These are phyloP conservation scores for Ornithoptera alexandrae DNA, from an alignment of 2,888 invertebrate species.

Conservation along the genomic window DNA sequence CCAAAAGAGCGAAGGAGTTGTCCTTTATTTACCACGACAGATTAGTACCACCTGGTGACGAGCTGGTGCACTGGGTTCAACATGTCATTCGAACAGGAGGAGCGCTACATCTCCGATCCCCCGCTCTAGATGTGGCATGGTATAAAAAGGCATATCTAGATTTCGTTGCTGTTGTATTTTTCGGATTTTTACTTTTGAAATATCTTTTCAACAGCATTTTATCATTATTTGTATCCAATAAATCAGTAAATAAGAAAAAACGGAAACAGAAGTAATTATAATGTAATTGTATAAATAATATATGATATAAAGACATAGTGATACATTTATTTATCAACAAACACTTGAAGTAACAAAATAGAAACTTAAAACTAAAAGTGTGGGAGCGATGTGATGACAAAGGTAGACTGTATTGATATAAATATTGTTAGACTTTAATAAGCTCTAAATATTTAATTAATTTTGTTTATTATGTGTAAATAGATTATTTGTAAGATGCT, in stretches of 20 bases:
- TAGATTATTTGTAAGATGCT: too few relatives aligned
- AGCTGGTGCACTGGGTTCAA: slow-evolving; percentile 53
- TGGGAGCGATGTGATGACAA: too few relatives aligned
- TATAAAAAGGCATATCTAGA: slow-evolving; percentile 56
- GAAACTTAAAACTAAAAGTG: too few relatives aligned
- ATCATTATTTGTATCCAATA: not conserved
- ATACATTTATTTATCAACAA: too few relatives aligned
- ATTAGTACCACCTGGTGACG: slow-evolving; percentile 42
- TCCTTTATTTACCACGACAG: slow-evolving; percentile 52
- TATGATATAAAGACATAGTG: too few relatives aligned
- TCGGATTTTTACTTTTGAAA: not conserved
- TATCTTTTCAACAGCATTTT: not conserved
- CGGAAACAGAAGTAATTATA: not conserved
- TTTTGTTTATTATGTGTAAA: too few relatives aligned
- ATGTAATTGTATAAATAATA: not conserved
- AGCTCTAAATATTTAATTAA: too few relatives aligned
- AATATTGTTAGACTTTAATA: too few relatives aligned
- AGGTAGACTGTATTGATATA: too few relatives aligned
- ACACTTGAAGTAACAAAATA: too few relatives aligned
- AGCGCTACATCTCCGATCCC: slow-evolving; percentile 52
- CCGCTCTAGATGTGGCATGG: slow-evolving; percentile 45
- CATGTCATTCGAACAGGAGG: slow-evolving; percentile 54
- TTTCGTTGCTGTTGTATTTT: slow-evolving; percentile 36
- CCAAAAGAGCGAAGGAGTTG: slow-evolving; percentile 44
- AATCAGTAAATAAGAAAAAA: not conserved